Evolutionary conservation across 2,113 vertebrate genomes (phyloP).

Genomic region (Aldabrachelys gigantea): DNA sequence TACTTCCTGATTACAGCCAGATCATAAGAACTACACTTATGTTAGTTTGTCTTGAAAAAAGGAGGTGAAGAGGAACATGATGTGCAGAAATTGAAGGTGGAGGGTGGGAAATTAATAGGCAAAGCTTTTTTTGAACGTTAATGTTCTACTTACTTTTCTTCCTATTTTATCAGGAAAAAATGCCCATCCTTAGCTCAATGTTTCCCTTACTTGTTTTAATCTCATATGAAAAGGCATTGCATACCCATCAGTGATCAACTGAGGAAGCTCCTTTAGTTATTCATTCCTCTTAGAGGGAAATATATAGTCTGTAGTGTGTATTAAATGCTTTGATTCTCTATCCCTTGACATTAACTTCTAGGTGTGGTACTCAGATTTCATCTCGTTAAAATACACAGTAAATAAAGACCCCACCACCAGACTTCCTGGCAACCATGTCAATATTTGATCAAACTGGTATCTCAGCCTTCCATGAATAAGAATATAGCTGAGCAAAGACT

Average conservation of each 20-base stretch:
- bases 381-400: slow-evolving; percentile 1
- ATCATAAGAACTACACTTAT: not conserved
- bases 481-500: not conserved
- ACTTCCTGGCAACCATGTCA: not conserved
- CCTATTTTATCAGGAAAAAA: not conserved
- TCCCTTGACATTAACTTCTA: not conserved
- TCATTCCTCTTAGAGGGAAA: slow-evolving; percentile 12
- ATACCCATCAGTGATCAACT: slow-evolving; percentile 26
- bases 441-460: not conserved
- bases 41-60: not conserved
- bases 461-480: not conserved
- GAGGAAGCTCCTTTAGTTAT: slow-evolving; percentile 44
- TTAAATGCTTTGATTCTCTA: slow-evolving; percentile 8
- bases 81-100: not conserved
- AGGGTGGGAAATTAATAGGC: not conserved
- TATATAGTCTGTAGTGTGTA: not conserved
- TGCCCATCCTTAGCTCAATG: not conserved
- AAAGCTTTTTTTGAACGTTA: not conserved
- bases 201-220: slow-evolving; percentile 32
- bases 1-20: not conserved
- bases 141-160: not conserved
- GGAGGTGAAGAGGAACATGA: not conserved
- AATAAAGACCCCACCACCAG: not conserved
- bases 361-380: slow-evolving; percentile 43
- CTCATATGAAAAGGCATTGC: slow-evolving; percentile 9